phyloP scores from a whole-genome alignment of 1,140 invertebrate species.

The Laupala kohalensis region DNA sequence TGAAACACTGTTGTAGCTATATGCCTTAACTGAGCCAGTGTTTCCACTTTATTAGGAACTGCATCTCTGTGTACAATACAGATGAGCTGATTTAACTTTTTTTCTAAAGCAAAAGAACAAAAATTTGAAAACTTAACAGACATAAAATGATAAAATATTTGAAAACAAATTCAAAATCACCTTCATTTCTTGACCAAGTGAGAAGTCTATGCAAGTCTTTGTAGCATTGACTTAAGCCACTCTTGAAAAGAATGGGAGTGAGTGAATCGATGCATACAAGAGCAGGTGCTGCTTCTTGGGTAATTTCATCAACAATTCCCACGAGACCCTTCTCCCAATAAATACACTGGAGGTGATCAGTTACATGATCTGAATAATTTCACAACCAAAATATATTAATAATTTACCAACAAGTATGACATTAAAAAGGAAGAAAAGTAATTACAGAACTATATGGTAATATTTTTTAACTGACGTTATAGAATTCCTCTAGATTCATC shows the following conservation, averaged over 20 bases:
- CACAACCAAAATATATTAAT: too few relatives aligned
- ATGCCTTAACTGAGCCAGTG: neutral
- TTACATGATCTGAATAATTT: neutral
- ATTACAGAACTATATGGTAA: too few relatives aligned
- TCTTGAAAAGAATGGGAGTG: neutral
- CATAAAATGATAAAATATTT: neutral
- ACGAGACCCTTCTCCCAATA: neutral
- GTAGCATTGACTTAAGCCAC: neutral
- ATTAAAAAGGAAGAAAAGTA: too few relatives aligned
- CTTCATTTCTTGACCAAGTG: neutral
- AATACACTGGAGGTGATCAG: neutral
- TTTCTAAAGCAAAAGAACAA: neutral
- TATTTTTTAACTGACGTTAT: too few relatives aligned
- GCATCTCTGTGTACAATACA: neutral
- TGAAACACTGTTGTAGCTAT: neutral
- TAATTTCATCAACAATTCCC: neutral
- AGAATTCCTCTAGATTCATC: too few relatives aligned
- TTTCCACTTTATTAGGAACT: neutral
- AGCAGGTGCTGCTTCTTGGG: neutral
- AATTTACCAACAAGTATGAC: too few relatives aligned
- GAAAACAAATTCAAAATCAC: neutral
- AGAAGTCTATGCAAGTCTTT: neutral
- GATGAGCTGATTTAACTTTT: neutral
- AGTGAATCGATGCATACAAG: neutral
- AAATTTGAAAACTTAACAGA: neutral